Evolutionary conservation across 2,113 vertebrate species (phyloP).

Genomic region (Synodontis membranacea): DNA sequence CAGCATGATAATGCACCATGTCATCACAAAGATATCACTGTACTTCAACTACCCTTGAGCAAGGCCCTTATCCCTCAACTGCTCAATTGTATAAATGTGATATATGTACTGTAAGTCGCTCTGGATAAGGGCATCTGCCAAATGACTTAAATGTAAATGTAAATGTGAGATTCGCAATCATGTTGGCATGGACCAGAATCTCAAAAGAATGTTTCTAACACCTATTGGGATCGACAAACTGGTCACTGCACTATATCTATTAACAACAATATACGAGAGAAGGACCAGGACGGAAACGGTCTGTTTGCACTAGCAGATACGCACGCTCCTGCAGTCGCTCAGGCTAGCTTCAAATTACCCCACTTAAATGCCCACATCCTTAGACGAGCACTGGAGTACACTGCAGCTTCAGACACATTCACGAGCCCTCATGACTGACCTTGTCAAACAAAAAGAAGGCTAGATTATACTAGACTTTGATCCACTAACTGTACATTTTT

Average conservation of each 20-base stretch:
- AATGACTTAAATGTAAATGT: too few species aligned
- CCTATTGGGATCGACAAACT: neutral
- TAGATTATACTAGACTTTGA: neutral
- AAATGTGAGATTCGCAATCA: neutral
- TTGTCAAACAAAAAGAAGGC: neutral
- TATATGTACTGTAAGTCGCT: too few species aligned
- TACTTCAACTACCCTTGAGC: too few species aligned
- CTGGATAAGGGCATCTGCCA: too few species aligned
- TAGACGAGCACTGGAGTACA: constrained; percentile 15
- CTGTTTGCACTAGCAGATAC: constrained; percentile 79
- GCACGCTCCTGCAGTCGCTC: constrained; percentile 70
- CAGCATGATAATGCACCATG: neutral
- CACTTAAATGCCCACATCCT: constrained; percentile 64
- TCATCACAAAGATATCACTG: neutral
- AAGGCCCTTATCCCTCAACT: too few species aligned
- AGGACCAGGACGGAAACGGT: constrained; percentile 72
- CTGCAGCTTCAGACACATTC: constrained; percentile 5
- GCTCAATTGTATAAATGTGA: too few species aligned
- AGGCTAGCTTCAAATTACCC: constrained; percentile 71
- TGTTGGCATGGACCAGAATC: neutral
- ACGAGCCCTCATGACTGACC: neutral
- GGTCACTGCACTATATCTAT: constrained; percentile 72
- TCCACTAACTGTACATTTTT: constrained; percentile 1
- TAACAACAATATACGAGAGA: constrained; percentile 75
- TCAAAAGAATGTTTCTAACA: neutral